Evolutionary conservation across 2,797 vertebrate species (phyloP).

Genomic region (Trematomus bernacchii): DNA sequence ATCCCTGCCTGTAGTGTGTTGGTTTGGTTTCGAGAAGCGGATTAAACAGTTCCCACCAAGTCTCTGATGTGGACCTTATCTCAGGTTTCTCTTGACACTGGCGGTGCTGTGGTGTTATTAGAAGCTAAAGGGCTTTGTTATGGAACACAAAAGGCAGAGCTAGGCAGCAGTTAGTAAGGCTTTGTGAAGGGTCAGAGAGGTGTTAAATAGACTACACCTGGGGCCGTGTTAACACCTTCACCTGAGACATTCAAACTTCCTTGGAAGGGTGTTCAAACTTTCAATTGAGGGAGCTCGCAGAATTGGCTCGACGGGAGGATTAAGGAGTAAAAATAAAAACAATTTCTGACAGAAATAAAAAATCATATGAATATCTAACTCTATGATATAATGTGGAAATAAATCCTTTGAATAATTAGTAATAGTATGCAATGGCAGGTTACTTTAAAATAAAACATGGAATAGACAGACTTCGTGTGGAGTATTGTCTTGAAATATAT

Average conservation of each 20-base stretch:
- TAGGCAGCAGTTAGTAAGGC: constrained; percentile 79
- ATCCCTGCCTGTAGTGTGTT: constrained; percentile 80
- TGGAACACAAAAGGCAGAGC: constrained; percentile 80
- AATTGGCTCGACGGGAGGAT: not conserved
- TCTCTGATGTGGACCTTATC: constrained; percentile 82
- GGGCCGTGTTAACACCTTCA: constrained; percentile 79
- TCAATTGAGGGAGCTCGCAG: constrained; percentile 27
- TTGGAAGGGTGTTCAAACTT: constrained; percentile 32
- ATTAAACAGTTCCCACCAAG: constrained; percentile 83
- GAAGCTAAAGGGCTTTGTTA: constrained; percentile 83
- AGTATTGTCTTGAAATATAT: constrained; percentile 46
- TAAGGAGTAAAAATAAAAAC: not conserved
- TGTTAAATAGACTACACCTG: constrained; percentile 83
- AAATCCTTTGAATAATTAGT: not conserved
- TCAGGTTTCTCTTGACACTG: constrained; percentile 80
- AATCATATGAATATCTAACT: constrained; percentile 13
- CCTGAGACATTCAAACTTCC: constrained; percentile 62
- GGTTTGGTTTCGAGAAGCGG: constrained; percentile 78
- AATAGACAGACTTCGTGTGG: constrained; percentile 4
- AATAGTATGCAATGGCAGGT: constrained; percentile 20
- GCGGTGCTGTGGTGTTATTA: constrained; percentile 77
- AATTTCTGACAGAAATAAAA: not conserved
- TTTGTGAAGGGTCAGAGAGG: constrained; percentile 82
- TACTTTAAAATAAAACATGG: constrained; percentile 30
- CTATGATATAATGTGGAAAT: not conserved